Conservation (phyloP, 1,140 invertebrate genomes). For the Drosophila mayri region DNA sequence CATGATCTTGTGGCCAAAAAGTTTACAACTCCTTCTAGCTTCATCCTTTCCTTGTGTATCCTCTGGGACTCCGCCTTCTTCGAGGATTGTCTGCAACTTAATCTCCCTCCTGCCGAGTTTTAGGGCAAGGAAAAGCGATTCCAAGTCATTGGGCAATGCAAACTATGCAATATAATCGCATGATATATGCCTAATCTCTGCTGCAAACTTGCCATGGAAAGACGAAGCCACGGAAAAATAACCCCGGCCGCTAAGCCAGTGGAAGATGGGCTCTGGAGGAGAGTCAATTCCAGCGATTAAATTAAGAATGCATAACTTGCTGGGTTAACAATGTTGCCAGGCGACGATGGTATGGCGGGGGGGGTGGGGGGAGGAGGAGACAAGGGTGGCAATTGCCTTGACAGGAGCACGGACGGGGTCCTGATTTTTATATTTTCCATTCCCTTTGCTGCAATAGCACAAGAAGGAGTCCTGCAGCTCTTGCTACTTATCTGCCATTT, state of each 20-base stretch:
- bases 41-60: neutral
- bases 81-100: conserved; percentile 39
- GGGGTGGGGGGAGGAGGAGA: neutral
- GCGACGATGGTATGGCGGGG: neutral
- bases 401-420: conserved; percentile 42
- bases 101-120: conserved; percentile 33
- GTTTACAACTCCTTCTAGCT: neutral
- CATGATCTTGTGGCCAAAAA: neutral
- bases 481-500: conserved; percentile 60
- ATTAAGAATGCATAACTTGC: conserved; percentile 83
- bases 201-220: conserved; percentile 56
- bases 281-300: conserved; percentile 82
- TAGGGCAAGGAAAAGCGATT: conserved; percentile 43
- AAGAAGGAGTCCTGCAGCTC: conserved; percentile 8
- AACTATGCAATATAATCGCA: conserved; percentile 82
- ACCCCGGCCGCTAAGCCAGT: conserved; percentile 46
- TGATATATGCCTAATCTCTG: conserved; percentile 82
- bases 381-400: conserved; percentile 31
- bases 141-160: conserved; percentile 77
- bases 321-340: conserved; percentile 70
- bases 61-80: neutral
- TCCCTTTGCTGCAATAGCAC: conserved; percentile 48
- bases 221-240: conserved; percentile 15
- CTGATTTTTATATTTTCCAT: conserved; percentile 79
- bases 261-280: conserved; percentile 64